Conservation (phyloP, 2,888 invertebrate genomes). For the Tridacna crocea region DNA sequence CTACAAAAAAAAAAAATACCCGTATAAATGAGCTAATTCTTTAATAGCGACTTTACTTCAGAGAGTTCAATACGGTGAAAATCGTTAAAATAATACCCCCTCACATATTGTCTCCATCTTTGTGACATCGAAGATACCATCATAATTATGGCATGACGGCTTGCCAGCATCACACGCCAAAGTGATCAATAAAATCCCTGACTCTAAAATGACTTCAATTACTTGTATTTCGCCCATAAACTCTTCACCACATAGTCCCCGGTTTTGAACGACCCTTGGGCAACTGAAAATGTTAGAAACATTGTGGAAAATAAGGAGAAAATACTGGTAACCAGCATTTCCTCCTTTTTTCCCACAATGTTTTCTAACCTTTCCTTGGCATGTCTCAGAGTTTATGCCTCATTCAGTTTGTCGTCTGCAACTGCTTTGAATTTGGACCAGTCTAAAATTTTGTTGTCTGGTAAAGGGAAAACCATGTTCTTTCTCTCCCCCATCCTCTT, state of each 20-base stretch:
- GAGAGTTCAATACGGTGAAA: conserved; percentile 22
- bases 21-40: conserved; percentile 25
- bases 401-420: too few species aligned
- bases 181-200: conserved; percentile 17
- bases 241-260: too few species aligned
- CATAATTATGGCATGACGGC: conserved; percentile 22
- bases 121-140: conserved; percentile 28
- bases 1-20: conserved; percentile 11
- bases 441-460: background rate
- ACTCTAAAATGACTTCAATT: background rate
- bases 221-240: background rate
- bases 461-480: background rate
- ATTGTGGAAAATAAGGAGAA: background rate
- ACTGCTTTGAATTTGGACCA: too few species aligned
- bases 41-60: conserved; percentile 20
- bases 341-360: background rate
- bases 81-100: conserved; percentile 17
- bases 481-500: conserved; percentile 6
- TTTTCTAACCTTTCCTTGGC: background rate
- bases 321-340: background rate
- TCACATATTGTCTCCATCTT: conserved; percentile 29
- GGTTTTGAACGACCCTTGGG: too few species aligned
- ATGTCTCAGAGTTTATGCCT: background rate
- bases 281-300: background rate
- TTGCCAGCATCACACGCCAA: conserved; percentile 18